Evolutionary conservation across 2,797 vertebrate genomes (phyloP), one percentile per base, ranked within the genome.

Genomic region (Cephalopachus bancanus): DNA sequence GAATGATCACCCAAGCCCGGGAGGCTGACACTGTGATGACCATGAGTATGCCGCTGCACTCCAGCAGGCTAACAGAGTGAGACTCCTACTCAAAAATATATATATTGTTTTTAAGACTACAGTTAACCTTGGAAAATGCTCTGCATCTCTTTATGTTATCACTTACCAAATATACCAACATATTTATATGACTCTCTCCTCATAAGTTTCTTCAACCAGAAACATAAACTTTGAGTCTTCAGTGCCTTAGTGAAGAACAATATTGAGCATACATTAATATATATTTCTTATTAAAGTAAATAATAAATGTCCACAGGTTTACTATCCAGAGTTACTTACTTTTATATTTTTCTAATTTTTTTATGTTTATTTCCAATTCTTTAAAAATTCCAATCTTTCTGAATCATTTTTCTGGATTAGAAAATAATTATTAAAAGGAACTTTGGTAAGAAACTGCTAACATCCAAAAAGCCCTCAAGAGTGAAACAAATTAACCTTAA

Each of bases 401-500:
- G 76, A n/a, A 30, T 92, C 28, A 83, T 37, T 69, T 83, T 87
- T 81, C 15, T 90, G 79, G 20, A 10, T 33, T 57, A 22, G 44
- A 90, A 90, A 75, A 85, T 59, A 88, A 75, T 49, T 84, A 24
- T 91, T 53, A 64, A 83, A 89, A 64, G 9, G 5, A 69, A 17
- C 72, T 65, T 84, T 78, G 28, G 65, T 65, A 76, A 69, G 4
- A 75, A 55, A 80, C 85, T 7, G 9, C 7, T 62, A 69, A 51
- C 19, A 59, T 75, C 92, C 28, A 49, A 49, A 96, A 92, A 74
- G 7, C 59, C 1, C 11, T 90, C 6, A 80, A 22, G 26, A 83
- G 33, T 72, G 30, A 95, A 87, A 87, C 33, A 79, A 81, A 69
- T 87, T 67, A 91, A 78, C 22, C 49, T 74, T 44, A 83, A 57